These are phyloP conservation scores for Theocolax elegans DNA, from an alignment of 1,140 invertebrate genomes.

Conservation along the genomic window DNA sequence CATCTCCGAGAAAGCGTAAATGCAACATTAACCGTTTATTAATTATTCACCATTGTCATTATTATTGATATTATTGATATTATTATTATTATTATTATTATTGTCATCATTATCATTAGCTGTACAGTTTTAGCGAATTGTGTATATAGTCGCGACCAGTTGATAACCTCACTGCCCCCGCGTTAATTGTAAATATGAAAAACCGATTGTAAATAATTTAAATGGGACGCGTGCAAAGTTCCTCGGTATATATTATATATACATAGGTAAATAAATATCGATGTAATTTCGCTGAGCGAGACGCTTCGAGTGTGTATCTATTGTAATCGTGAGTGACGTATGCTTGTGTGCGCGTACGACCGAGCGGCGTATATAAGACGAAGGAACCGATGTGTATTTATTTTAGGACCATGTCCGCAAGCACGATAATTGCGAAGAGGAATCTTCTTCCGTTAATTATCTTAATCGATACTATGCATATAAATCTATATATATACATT, in stretches of 20 bases:
- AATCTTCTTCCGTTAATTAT: neutral
- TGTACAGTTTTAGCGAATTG: neutral
- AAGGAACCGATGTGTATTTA: slow-evolving; percentile 19
- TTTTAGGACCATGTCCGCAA: slow-evolving; percentile 13
- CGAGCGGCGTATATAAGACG: too few relatives aligned
- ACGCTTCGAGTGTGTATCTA: neutral
- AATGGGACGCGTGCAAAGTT: slow-evolving; percentile 16
- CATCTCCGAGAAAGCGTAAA: slow-evolving; percentile 43
- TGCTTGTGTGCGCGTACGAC: neutral
- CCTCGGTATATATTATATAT: too few relatives aligned
- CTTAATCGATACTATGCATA: neutral
- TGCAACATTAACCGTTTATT: neutral
- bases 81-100: neutral
- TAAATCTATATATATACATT: too few relatives aligned
- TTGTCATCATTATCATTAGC: slow-evolving; percentile 3
- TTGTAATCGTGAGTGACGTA: slow-evolving; percentile 2
- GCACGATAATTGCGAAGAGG: neutral
- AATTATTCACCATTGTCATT: too few relatives aligned
- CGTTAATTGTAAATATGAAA: neutral
- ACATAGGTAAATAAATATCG: neutral
- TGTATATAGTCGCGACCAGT: neutral
- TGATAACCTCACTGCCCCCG: neutral
- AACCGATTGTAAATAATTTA: slow-evolving; percentile 10
- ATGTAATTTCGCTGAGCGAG: neutral
- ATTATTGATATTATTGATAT: slow-evolving; percentile 3